These are phyloP conservation scores for Conus canariensis DNA, from an alignment of 2,888 invertebrate genomes.

Conservation along the genomic window DNA sequence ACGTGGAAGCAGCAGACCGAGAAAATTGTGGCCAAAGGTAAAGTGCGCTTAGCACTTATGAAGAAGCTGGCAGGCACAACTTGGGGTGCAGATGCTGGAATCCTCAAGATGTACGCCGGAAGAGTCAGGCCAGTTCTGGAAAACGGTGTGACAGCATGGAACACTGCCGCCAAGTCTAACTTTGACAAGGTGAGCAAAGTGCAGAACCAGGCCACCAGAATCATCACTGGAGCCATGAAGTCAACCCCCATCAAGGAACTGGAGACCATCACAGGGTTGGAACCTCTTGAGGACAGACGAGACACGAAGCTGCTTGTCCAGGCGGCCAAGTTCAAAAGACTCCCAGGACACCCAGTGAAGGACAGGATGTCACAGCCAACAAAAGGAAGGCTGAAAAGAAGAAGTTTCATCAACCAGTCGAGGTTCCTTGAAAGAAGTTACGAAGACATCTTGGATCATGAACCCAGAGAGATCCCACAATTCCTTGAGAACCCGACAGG, in stretches of 20 bases:
- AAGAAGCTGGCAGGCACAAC: conserved; percentile 2
- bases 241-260: background rate
- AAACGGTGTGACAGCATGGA: background rate
- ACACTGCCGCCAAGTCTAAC: conserved; percentile 3
- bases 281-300: conserved; percentile 23
- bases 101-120: background rate
- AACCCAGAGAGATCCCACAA: background rate
- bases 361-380: background rate
- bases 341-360: background rate
- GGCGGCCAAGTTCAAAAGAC: background rate
- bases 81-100: background rate
- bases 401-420: background rate
- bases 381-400: background rate
- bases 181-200: conserved; percentile 7
- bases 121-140: conserved; percentile 10
- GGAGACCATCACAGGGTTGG: background rate
- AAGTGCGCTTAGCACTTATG: background rate
- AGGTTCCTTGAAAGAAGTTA: background rate
- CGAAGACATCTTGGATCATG: background rate
- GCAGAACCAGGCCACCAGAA: conserved; percentile 5
- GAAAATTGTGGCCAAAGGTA: background rate
- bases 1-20: background rate
- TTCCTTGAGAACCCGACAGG: background rate
- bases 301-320: background rate
- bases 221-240: conserved; percentile 24